Conservation (phyloP, 2,113 vertebrate genomes). For the Austrofundulus limnaeus region DNA sequence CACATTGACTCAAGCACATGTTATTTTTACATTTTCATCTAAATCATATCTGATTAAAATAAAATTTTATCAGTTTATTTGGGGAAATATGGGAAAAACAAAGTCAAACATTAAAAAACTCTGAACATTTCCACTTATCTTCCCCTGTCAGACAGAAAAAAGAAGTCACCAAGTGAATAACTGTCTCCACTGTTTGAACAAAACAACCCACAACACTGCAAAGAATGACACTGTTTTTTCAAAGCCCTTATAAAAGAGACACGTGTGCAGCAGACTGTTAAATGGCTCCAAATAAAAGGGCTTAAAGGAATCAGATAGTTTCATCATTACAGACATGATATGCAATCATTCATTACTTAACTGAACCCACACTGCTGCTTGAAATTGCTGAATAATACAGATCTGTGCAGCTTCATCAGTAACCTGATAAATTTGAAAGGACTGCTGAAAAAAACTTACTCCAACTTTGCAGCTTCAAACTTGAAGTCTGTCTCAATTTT, state of each 20-base stretch:
- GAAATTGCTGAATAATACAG: background rate
- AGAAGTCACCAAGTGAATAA: background rate
- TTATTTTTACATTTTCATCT: background rate
- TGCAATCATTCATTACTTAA: slow-evolving; percentile 30
- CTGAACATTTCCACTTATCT: no score
- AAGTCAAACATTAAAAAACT: no score
- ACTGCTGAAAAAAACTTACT: background rate
- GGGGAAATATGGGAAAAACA: no score
- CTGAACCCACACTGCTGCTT: slow-evolving; percentile 24
- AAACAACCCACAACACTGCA: background rate
- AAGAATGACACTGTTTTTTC: background rate
- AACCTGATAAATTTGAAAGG: slow-evolving; percentile 6
- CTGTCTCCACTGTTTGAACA: background rate
- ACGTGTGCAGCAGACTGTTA: slow-evolving; percentile 58
- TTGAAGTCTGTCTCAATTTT: no score
- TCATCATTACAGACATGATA: slow-evolving; percentile 33
- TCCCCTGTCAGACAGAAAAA: no score
- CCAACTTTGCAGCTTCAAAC: no score
- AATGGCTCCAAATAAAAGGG: slow-evolving; percentile 15
- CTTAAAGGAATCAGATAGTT: slow-evolving; percentile 22
- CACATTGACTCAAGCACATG: background rate
- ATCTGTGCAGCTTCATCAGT: background rate
- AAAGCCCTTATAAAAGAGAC: slow-evolving; percentile 25
- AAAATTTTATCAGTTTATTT: no score
- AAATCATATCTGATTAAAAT: slow-evolving; percentile 15